phyloP scores from a whole-genome alignment of 2,797 vertebrate species.

The Myotis planiceps region DNA sequence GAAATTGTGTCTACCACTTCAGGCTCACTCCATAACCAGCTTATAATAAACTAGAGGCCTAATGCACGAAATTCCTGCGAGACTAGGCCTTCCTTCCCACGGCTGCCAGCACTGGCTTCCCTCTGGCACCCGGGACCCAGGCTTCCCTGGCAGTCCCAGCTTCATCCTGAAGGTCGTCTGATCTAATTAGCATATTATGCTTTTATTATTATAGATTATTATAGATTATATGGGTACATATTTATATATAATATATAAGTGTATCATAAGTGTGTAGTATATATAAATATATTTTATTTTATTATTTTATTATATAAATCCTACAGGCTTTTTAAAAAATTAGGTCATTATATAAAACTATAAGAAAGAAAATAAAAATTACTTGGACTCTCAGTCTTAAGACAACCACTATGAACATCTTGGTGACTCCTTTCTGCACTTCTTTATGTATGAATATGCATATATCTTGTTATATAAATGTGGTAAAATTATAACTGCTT shows the following conservation, averaged over 20 bases:
- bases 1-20: not conserved
- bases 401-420: not conserved
- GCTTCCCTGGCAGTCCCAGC: no score
- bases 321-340: not conserved
- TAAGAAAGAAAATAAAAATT: constrained; percentile 2
- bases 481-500: not conserved
- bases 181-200: no score
- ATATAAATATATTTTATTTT: not conserved
- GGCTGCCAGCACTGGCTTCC: no score
- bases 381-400: not conserved
- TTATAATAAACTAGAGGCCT: not conserved
- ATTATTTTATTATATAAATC: not conserved
- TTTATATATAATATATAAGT: not conserved
- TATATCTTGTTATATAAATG: not conserved
- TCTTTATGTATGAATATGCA: not conserved
- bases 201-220: no score
- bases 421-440: not conserved
- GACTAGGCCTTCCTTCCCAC: no score
- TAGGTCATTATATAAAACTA: not conserved
- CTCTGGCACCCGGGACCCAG: no score
- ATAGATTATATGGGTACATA: not conserved
- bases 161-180: fast-evolving
- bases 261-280: not conserved
- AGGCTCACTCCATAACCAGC: not conserved
- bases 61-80: no score